Conservation (phyloP, 2,113 vertebrate genomes). For the Herpailurus yagouaroundi region DNA sequence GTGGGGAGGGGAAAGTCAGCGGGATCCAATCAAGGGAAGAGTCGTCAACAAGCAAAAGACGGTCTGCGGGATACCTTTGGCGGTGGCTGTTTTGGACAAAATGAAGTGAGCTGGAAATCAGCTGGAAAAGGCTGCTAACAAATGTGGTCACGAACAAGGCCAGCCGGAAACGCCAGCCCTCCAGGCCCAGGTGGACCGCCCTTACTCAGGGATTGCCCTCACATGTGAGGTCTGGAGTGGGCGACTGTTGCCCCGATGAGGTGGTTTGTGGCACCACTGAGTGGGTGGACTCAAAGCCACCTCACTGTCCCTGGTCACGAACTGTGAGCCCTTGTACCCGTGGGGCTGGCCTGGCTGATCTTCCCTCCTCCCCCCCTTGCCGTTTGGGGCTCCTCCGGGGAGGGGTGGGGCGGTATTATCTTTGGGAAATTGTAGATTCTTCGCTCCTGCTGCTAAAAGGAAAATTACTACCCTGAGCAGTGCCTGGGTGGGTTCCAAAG, state of each 20-base stretch:
- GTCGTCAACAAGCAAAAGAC: not conserved
- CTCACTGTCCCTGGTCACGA: not conserved
- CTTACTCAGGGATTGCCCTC: not conserved
- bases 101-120: not conserved
- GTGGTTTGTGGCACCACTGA: not conserved
- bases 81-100: not conserved
- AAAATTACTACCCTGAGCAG: constrained; percentile 85
- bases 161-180: accelerated
- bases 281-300: not conserved
- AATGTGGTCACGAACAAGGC: not conserved
- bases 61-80: not conserved
- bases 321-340: not conserved
- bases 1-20: not conserved
- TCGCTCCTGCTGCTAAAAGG: constrained; percentile 80
- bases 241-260: not conserved
- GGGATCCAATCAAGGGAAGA: not conserved
- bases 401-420: constrained; percentile 75
- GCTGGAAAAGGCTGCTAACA: not conserved
- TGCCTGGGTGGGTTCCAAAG: constrained; percentile 83
- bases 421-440: constrained; percentile 80
- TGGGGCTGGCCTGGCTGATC: not conserved
- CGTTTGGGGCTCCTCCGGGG: constrained; percentile 46
- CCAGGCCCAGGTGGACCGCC: accelerated
- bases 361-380: not conserved
- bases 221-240: not conserved